A percentile compares a stretch with the other conserved stretches of the same genome.
Conservation (phyloP, 2,113 vertebrate genomes). For the Paracanthobrama guichenoti region DNA sequence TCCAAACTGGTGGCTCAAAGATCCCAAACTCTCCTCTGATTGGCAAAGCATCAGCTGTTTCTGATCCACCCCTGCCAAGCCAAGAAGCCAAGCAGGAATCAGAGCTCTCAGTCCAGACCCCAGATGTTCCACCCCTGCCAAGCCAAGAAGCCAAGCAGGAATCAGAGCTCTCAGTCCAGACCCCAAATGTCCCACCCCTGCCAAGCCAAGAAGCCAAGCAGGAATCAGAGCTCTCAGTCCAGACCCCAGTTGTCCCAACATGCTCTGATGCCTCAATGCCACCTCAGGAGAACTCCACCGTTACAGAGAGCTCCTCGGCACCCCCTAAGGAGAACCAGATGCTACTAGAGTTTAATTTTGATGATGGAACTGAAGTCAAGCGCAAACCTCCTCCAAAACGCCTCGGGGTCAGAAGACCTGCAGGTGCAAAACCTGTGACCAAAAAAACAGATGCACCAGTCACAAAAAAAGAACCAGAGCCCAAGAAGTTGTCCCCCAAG, state of each 20-base stretch:
- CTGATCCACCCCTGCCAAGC: constrained; percentile 8
- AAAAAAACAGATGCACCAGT: constrained; percentile 56
- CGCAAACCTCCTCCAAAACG: constrained; percentile 73
- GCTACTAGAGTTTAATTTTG: constrained; percentile 83
- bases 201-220: not conserved
- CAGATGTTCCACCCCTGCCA: not conserved
- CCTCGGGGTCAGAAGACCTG: constrained; percentile 70
- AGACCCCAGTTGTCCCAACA: not conserved
- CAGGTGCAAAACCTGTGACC: constrained; percentile 65
- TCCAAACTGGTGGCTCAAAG: constrained; percentile 66
- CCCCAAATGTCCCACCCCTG: not conserved
- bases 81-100: constrained; percentile 27
- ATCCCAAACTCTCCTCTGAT: constrained; percentile 65
- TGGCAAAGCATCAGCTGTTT: constrained; percentile 30
- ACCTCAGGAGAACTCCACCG: not conserved
- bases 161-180: constrained; percentile 43
- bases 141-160: constrained; percentile 32
- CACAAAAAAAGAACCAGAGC: constrained; percentile 35
- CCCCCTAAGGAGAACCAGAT: constrained; percentile 61
- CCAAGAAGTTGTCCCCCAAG: constrained; percentile 1
- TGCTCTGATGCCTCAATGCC: not conserved
- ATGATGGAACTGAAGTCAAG: constrained; percentile 64
- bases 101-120: constrained; percentile 45
- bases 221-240: constrained; percentile 51
- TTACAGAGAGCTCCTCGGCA: not conserved